phyloP scores from a whole-genome alignment of 2,888 invertebrate genomes.

The Thalpophila matura region DNA sequence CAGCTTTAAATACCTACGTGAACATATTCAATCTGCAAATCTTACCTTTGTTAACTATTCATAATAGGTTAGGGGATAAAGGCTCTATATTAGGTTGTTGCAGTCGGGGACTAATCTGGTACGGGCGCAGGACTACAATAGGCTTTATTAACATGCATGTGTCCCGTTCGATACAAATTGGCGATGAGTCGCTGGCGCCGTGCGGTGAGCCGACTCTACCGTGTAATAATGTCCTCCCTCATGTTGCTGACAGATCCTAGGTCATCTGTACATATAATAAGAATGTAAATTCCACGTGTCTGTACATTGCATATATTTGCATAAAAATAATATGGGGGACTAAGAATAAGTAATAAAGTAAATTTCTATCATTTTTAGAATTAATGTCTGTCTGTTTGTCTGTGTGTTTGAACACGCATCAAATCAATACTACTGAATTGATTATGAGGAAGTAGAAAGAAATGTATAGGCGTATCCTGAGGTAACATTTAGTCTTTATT shows the following conservation, averaged over 20 bases:
- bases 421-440: no score
- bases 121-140: slow-evolving; percentile 79
- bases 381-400: no score
- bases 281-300: no score
- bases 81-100: slow-evolving; percentile 53
- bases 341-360: no score
- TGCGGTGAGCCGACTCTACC: slow-evolving; percentile 62
- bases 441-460: no score
- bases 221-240: slow-evolving; percentile 65
- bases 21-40: slow-evolving; percentile 32
- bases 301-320: no score
- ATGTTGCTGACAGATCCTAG: slow-evolving; percentile 10
- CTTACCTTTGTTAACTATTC: slow-evolving; percentile 48
- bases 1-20: background rate
- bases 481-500: no score
- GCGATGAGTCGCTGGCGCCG: slow-evolving; percentile 75
- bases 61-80: slow-evolving; percentile 56
- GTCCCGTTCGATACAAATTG: slow-evolving; percentile 83
- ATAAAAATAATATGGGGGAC: no score
- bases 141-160: slow-evolving; percentile 87
- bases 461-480: no score
- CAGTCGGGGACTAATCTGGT: slow-evolving; percentile 76
- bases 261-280: no score
- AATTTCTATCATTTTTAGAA: no score
- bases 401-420: no score